A percentile compares a stretch with the other conserved stretches of the same genome.
phyloP scores from a whole-genome alignment of 2,797 vertebrate genomes.

The Capromys pilorides region DNA sequence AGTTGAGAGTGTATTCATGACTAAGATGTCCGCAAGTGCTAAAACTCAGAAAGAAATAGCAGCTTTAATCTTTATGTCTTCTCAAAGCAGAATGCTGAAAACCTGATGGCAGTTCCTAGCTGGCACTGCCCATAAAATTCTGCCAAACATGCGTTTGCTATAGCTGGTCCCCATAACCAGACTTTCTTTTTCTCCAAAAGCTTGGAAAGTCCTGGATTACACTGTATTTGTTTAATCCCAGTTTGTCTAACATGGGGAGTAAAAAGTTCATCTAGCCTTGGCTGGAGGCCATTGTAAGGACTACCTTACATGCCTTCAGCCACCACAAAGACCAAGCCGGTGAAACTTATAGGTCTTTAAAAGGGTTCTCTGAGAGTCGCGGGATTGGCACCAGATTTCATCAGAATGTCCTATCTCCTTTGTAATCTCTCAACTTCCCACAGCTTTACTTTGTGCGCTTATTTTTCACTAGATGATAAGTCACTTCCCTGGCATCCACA shows the following conservation, averaged over 20 bases:
- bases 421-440: neutral
- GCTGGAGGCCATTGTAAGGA: neutral
- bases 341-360: neutral
- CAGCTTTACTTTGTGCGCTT: neutral
- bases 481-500: neutral
- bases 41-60: neutral
- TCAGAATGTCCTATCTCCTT: neutral
- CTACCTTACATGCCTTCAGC: neutral
- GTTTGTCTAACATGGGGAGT: neutral
- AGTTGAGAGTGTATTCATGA: neutral
- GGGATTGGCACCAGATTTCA: neutral
- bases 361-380: neutral
- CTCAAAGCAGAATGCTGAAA: neutral
- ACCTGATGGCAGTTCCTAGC: neutral
- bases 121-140: neutral
- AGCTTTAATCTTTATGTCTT: neutral
- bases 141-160: slow-evolving; percentile 15
- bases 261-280: neutral
- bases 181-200: neutral
- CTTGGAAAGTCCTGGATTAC: slow-evolving; percentile 39
- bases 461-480: neutral
- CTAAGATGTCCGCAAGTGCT: neutral
- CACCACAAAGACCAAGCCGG: neutral
- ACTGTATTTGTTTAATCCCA: neutral
- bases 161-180: neutral